A percentile compares a stretch with the other conserved stretches of the same genome.
These are phyloP conservation scores for Oncorhynchus masou DNA, from an alignment of 2,113 vertebrate genomes.

Conservation along the genomic window DNA sequence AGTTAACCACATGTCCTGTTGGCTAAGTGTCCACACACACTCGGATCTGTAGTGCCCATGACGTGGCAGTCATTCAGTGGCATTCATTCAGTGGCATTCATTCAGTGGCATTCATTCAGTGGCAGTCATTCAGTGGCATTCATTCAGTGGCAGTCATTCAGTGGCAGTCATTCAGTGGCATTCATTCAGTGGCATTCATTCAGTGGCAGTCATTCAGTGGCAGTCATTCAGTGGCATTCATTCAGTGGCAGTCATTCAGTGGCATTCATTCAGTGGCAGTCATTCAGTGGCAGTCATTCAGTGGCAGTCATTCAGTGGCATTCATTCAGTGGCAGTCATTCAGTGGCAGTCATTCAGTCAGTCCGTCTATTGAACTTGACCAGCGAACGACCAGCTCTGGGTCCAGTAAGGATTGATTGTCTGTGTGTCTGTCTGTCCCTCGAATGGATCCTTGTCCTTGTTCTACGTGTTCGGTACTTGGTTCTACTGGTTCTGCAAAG, in stretches of 20 bases:
- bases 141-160: background rate
- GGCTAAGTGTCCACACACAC: background rate
- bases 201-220: background rate
- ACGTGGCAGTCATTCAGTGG: background rate
- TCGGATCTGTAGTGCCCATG: background rate
- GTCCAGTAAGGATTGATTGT: background rate
- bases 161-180: background rate
- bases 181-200: background rate
- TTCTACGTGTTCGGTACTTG: background rate
- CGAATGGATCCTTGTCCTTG: background rate
- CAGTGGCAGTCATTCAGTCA: background rate
- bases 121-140: background rate
- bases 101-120: background rate
- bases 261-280: background rate
- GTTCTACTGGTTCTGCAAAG: background rate
- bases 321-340: background rate
- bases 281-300: background rate
- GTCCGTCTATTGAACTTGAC: background rate
- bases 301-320: background rate
- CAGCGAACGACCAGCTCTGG: background rate
- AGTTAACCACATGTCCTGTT: background rate
- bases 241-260: background rate
- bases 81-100: background rate
- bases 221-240: too few species aligned
- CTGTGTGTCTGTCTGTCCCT: background rate